These are phyloP conservation scores for Ciona savignyi DNA, from an alignment of 23 tunicate species.

Conservation along the genomic window DNA sequence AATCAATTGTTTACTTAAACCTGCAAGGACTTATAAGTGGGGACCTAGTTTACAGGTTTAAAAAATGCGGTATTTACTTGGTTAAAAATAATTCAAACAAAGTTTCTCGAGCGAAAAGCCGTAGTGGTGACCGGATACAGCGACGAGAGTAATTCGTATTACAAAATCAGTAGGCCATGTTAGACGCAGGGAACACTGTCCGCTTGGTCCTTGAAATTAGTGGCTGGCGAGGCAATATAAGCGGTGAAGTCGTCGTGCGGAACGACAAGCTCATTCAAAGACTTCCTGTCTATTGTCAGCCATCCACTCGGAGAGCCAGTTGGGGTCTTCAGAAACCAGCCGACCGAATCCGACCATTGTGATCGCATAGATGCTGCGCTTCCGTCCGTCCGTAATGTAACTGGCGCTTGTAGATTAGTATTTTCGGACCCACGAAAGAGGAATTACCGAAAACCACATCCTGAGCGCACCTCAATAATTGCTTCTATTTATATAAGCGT, in stretches of 20 bases:
- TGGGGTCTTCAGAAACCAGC: neutral
- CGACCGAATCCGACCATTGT: neutral
- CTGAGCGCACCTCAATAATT: neutral
- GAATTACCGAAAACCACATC: neutral
- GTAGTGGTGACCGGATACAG: neutral
- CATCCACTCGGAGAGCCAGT: neutral
- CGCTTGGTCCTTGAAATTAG: conserved; percentile 1
- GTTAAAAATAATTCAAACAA: neutral
- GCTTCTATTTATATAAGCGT: neutral
- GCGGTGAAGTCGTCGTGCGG: conserved; percentile 1
- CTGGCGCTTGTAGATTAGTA: neutral
- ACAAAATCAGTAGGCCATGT: neutral
- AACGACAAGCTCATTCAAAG: conserved; percentile 1
- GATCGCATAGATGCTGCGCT: neutral
- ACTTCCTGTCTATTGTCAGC: conserved; percentile 1
- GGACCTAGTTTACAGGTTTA: neutral
- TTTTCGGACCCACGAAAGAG: neutral
- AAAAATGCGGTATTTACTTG: neutral
- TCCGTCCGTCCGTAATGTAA: conserved; percentile 1
- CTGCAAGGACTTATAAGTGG: neutral
- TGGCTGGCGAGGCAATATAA: conserved; percentile 1
- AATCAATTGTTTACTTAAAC: too few relatives aligned
- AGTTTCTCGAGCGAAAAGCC: neutral
- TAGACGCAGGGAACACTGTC: neutral
- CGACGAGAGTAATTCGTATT: neutral